A percentile compares a stretch with the other conserved stretches of the same genome.
These are phyloP conservation scores for Mellilla xanthometata DNA, from an alignment of 2,888 invertebrate genomes.

Conservation along the genomic window DNA sequence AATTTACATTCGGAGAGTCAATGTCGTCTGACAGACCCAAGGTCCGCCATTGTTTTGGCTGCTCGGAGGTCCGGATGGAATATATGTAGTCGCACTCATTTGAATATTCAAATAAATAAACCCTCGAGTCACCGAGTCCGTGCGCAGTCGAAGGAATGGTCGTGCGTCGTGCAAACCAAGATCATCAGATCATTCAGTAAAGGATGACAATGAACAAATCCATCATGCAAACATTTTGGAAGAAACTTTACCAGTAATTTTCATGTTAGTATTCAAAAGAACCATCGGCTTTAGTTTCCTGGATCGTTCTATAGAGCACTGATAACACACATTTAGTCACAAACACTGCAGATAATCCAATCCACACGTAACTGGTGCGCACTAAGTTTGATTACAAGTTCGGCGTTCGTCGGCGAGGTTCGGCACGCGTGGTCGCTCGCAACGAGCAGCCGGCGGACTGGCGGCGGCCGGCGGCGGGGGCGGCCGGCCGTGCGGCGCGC, in stretches of 20 bases:
- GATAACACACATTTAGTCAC: conserved; percentile 66
- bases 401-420: conserved; percentile 40
- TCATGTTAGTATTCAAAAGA: conserved; percentile 80
- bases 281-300: conserved; percentile 70
- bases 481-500: conserved; percentile 44
- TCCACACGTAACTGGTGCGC: conserved; percentile 52
- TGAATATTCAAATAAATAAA: conserved; percentile 60
- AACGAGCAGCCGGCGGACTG: conserved; percentile 56
- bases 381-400: conserved; percentile 67
- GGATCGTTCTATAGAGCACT: conserved; percentile 50
- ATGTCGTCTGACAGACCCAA: conserved; percentile 70
- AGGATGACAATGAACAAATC: conserved; percentile 53
- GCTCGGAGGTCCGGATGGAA: conserved; percentile 70
- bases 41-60: conserved; percentile 75
- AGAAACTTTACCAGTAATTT: conserved; percentile 76
- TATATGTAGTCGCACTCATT: conserved; percentile 60
- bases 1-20: conserved; percentile 77
- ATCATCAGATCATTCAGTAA: conserved; percentile 65
- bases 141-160: conserved; percentile 47
- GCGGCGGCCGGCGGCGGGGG: conserved; percentile 36
- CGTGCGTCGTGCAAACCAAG: conserved; percentile 78
- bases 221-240: conserved; percentile 65
- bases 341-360: conserved; percentile 71
- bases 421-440: conserved; percentile 41
- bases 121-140: conserved; percentile 32